Base-by-base conservation (phyloP, 2,888 invertebrate species). In the Erynnis tages region DNA sequence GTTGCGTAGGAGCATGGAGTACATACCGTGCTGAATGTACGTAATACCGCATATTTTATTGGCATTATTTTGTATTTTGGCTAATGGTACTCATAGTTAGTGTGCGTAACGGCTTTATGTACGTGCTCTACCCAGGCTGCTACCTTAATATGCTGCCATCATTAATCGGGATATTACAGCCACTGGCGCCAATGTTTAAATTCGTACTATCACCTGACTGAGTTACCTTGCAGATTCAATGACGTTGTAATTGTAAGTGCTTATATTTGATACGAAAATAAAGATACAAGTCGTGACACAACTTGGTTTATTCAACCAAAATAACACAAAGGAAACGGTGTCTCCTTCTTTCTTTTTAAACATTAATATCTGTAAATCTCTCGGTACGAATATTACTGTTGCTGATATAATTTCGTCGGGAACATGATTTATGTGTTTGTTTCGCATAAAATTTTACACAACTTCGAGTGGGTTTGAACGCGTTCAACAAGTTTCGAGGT, bases 131-230 rank as follows among this genome's bases (percentile, higher is more conserved):
- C 11, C 8, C 62, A 69, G 68, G 64, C 69, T 67, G n/a, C n/a
- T n/a, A n/a, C 58, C 62, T 56, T 60, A 58, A 48, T 38, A 56
- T 34, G 35, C 10, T 60, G 61, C 61, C 60, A 61, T 66, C 65
- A 74, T 68, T 68, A 69, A 73, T 71, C 65, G 60, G 59, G 59
- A 62, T 59, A 61, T 63, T 55, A 59, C 63, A 63, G 56, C 56
- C 60, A 62, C 59, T 50, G 68, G 60, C 71, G 71, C 68, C 67
- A 68, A 67, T 57, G 61, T 66, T 70, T 74, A 74, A 66, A 70
- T 75, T 64, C 60, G 67, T 63, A 71, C 60, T 71, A 65, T 64
- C 67, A 71, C 66, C 69, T 70, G 73, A 68, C 65, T 70, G 73
- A 68, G 65, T 45, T 54, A 48, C 43, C 45, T 55, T 52, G 56